Base-by-base conservation (phyloP, 92 coral and sea anemone species). In the Galaxea fascicularis region DNA sequence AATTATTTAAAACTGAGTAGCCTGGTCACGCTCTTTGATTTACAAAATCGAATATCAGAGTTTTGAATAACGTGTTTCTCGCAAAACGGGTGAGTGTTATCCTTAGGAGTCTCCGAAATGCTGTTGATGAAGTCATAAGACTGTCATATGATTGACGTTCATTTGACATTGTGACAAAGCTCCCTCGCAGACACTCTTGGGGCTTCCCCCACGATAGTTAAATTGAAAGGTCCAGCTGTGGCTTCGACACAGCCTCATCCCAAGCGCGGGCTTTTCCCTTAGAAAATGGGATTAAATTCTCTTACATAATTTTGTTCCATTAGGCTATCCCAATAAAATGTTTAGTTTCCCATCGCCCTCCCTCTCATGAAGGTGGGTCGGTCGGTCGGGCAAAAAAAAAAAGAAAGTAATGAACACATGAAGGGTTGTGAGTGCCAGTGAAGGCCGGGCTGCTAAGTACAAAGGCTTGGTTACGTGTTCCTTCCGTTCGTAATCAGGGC, bases 1-100 rank as follows among this genome's bases (percentile, higher is more conserved):
- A 54, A 54, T 54, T 54, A 54, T 54, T 0, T 54, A 54, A 54
- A 54, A 54, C 60, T 54, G 60, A 54, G 60, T 54, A 54, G 60
- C 18, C 60, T 54, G 60, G 60, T 54, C 60, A 54, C 60, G 60
- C 60, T 54, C 60, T 54, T 54, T 54, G 60, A 54, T 54, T 54
- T 54, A 54, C 60, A 54, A 54, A 54, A 54, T 54, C 17, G 60
- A 54, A 54, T 0, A 65, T 65, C 70, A 25, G 70, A 65, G 70
- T 25, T 65, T 65, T 65, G 70, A 65, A 25, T 65, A 15, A 65
- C 41, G 20, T 30, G 70, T 65, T 65, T 65, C 70, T 65, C 70
- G 70, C 31, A 65, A 65, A 65, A 65, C 35, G 26, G 45, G 31
- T 54, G 26, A 65, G 39, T 27, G 70, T 65, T 22, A 65, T 65